Conservation (phyloP, 2,113 vertebrate species). For the Nesogale talazaci region DNA sequence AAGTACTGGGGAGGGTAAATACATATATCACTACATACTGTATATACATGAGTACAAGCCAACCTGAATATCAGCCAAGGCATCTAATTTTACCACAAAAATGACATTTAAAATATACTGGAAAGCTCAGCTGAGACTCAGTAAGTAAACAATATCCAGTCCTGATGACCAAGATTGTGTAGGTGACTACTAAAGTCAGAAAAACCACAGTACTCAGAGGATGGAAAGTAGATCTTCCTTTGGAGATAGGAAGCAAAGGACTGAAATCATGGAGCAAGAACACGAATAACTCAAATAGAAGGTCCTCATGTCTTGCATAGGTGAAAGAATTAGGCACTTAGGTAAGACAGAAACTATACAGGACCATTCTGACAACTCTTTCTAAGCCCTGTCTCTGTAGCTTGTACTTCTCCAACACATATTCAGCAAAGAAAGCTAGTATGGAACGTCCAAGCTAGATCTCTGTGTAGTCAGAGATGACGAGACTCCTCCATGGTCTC, state of each 20-base stretch:
- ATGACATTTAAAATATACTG: too few species aligned
- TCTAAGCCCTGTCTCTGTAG: neutral
- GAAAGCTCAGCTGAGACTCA: neutral
- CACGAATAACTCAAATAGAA: constrained; percentile 64
- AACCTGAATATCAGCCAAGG: too few species aligned
- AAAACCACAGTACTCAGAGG: constrained; percentile 66
- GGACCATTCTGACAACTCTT: neutral
- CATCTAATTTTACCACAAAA: too few species aligned
- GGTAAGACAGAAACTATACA: neutral
- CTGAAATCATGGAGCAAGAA: constrained; percentile 51
- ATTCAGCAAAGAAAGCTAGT: neutral
- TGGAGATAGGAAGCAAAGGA: constrained; percentile 16
- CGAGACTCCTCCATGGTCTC: neutral
- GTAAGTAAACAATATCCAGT: constrained; percentile 63
- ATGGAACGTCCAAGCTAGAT: neutral
- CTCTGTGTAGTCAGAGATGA: neutral
- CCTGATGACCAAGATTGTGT: constrained; percentile 43
- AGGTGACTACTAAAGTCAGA: constrained; percentile 58
- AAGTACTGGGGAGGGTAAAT: constrained; percentile 24
- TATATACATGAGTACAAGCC: too few species aligned
- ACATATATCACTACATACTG: constrained; percentile 58
- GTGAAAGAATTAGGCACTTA: neutral
- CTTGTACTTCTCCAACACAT: neutral
- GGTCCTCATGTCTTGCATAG: neutral
- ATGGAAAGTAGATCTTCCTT: constrained; percentile 49